A percentile compares a stretch with the other conserved stretches of the same genome.
phyloP scores from a whole-genome alignment of 2,113 vertebrate species.

The Pseudorectes ferrugineus region DNA sequence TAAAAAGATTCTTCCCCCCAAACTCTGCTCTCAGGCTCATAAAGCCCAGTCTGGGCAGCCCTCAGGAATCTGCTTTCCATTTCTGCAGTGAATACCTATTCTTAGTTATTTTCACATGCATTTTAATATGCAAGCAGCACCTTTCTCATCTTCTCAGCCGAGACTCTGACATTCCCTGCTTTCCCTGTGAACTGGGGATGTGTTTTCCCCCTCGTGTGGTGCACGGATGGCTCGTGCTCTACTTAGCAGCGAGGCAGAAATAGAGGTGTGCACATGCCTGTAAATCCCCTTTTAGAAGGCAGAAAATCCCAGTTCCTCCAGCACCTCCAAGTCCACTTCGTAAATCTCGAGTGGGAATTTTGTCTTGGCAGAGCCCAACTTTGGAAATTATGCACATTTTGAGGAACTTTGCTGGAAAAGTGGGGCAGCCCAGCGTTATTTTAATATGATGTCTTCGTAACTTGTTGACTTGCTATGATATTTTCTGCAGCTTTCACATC shows the following conservation, averaged over 20 bases:
- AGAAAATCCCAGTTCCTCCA: slow-evolving; percentile 4
- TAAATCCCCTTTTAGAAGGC: not conserved
- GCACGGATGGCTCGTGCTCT: not conserved
- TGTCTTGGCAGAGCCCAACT: not conserved
- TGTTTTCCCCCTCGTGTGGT: not conserved
- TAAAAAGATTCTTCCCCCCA: not conserved
- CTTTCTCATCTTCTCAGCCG: not conserved
- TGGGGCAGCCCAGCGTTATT: not conserved
- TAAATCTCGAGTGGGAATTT: not conserved
- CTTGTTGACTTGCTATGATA: not conserved
- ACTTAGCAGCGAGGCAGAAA: not conserved
- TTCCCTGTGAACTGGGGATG: not conserved
- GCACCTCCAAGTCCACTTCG: not conserved
- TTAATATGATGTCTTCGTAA: not conserved
- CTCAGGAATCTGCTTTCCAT: not conserved
- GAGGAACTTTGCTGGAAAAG: not conserved
- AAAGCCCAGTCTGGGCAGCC: not conserved
- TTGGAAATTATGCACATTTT: not conserved
- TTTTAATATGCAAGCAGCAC: not conserved
- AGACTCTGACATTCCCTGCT: not conserved
- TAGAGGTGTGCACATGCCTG: not conserved
- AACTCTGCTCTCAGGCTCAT: not conserved
- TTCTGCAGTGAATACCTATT: not conserved
- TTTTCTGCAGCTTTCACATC: slow-evolving; percentile 11
- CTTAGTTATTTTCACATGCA: not conserved